Evolutionary conservation across 1,140 invertebrate species (phyloP), one percentile per base, ranked within the genome.

Genomic region (Diuraphis noxia): DNA sequence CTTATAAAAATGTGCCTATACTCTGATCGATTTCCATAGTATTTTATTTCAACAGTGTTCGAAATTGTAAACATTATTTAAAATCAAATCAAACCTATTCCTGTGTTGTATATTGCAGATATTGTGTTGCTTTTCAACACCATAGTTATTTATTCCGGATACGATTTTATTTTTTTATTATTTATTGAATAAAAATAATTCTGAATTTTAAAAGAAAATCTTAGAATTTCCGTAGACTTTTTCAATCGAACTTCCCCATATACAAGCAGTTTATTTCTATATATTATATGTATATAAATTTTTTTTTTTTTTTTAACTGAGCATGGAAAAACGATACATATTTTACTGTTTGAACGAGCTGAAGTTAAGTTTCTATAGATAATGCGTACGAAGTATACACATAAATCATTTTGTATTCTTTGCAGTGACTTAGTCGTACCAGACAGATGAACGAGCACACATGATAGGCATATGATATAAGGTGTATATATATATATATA

Each of bases 171-270:
- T 63, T 63, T 72, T n/a, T n/a, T 72, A 72, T n/a, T n/a, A 72
- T 72, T n/a, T n/a, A 72, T 72, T 72, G n/a, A n/a, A 72, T 72
- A n/a, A 72, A 72, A 72, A n/a, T 72, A 72, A 63, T 72, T 72
- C 56, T n/a, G 56, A 72, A 72, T 72, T 72, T 72, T 72, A 72
- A 72, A 72, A 72, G 13, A 72, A 72, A 72, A 72, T 72, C 30
- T 72, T 72, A 13, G 30, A 72, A 10, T 72, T n/a, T n/a, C 34
- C 13, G n/a, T 72, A 72, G 30, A 72, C 13, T 72, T 72, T 63
- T 72, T 72, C 56, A n/a, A 72, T 72, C 56, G 30, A 72, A 72
- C 30, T 72, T 72, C 30, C 13, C 56, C 17, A 17, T 72, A n/a
- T 72, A n/a, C 30, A 34, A 17, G 46, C 19, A 49, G 30, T 72